These are phyloP conservation scores for Zaprionus taronus DNA, from an alignment of 1,140 invertebrate genomes.

Conservation along the genomic window DNA sequence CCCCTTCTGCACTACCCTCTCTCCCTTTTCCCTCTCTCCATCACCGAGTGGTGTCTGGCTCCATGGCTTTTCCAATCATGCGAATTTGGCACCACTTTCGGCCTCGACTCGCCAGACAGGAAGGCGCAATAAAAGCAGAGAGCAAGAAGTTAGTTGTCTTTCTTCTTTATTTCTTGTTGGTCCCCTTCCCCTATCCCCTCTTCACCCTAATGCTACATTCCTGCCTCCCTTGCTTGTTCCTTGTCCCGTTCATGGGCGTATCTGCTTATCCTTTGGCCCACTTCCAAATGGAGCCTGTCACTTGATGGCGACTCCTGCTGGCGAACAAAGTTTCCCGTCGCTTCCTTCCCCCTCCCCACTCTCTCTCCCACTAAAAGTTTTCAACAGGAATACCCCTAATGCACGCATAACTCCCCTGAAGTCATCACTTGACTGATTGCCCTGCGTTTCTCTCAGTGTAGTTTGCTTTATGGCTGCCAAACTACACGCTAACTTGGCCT, in stretches of 20 bases:
- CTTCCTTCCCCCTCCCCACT: slow-evolving; percentile 37
- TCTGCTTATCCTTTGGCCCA: slow-evolving; percentile 63
- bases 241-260: slow-evolving; percentile 9
- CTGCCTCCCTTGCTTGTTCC: not conserved
- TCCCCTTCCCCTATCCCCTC: not conserved
- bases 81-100: slow-evolving; percentile 51
- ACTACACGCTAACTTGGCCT: slow-evolving; percentile 47
- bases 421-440: slow-evolving; percentile 63
- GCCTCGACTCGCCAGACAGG: slow-evolving; percentile 34
- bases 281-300: slow-evolving; percentile 49
- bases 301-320: slow-evolving; percentile 52
- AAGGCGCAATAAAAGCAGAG: slow-evolving; percentile 62
- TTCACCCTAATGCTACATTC: not conserved
- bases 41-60: slow-evolving; percentile 24
- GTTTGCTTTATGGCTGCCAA: slow-evolving; percentile 43
- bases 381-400: slow-evolving; percentile 50
- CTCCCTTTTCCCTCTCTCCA: not conserved
- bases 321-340: slow-evolving; percentile 68
- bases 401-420: slow-evolving; percentile 47
- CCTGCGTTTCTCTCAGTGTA: slow-evolving; percentile 64
- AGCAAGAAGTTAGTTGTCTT: slow-evolving; percentile 48
- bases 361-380: slow-evolving; percentile 12
- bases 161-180: slow-evolving; percentile 18
- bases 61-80: slow-evolving; percentile 35
- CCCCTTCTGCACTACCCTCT: slow-evolving; percentile 8